Evolutionary conservation across 2,113 vertebrate genomes (phyloP).

Genomic region (Neodontobutis hainanensis): DNA sequence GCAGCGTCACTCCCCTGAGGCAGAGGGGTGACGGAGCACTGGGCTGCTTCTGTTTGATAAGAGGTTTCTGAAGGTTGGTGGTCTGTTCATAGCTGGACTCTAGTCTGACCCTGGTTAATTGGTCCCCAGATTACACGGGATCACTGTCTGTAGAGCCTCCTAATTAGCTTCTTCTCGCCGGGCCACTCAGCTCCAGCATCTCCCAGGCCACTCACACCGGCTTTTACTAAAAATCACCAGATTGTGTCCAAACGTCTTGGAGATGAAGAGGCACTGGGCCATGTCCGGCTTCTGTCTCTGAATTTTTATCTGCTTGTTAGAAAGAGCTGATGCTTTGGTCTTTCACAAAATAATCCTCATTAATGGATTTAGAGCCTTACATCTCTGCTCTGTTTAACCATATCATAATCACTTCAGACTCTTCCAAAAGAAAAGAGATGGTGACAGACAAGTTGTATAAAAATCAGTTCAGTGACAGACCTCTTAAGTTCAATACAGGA

Average conservation of each 20-base stretch:
- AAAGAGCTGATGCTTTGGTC: not conserved
- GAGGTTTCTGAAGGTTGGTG: slow-evolving; percentile 15
- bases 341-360: not conserved
- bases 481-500: no score
- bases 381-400: no score
- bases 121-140: slow-evolving; percentile 52
- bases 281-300: not conserved
- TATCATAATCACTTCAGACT: no score
- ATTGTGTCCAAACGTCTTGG: slow-evolving; percentile 8
- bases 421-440: no score
- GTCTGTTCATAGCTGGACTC: slow-evolving; percentile 13
- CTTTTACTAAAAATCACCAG: slow-evolving; percentile 18
- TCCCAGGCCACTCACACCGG: slow-evolving; percentile 14
- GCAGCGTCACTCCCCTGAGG: slow-evolving; percentile 30
- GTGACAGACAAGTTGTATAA: no score
- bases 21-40: not conserved
- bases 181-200: slow-evolving; percentile 9
- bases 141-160: slow-evolving; percentile 53
- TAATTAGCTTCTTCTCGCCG: slow-evolving; percentile 63
- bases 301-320: not conserved
- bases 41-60: slow-evolving; percentile 44
- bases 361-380: not conserved
- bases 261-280: slow-evolving; percentile 1
- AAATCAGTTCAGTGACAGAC: no score
- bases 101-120: slow-evolving; percentile 68